Evolutionary conservation across 1,140 invertebrate genomes (phyloP).

Genomic region (Portunus trituberculatus): DNA sequence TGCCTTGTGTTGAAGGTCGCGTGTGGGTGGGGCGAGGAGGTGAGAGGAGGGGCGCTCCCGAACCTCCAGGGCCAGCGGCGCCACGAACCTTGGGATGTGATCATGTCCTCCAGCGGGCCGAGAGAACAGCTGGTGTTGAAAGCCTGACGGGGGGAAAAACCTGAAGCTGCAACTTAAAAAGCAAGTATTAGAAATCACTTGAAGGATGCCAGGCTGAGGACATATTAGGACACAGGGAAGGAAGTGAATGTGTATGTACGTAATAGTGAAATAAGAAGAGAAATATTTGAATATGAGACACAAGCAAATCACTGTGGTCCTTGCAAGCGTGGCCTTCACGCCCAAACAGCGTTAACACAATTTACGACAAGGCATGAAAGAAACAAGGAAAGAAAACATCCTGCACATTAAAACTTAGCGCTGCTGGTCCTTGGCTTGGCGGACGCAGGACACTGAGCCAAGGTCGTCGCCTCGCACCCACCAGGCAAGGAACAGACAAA

Average conservation of each 20-base stretch:
- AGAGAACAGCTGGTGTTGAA: neutral
- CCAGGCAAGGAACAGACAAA: neutral
- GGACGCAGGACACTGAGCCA: neutral
- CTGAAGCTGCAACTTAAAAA: neutral
- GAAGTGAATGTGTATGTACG: too few relatives aligned
- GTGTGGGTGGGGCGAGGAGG: neutral
- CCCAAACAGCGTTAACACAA: neutral
- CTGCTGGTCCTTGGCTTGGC: neutral
- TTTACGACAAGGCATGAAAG: conserved; percentile 10
- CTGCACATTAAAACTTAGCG: conserved; percentile 1
- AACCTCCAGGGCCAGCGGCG: neutral
- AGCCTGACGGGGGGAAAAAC: neutral
- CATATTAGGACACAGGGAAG: too few relatives aligned
- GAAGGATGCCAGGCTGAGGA: too few relatives aligned
- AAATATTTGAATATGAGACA: neutral
- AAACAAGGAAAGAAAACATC: conserved; percentile 23
- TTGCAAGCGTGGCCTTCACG: neutral
- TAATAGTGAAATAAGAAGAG: neutral
- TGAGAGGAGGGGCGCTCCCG: neutral
- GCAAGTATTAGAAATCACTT: neutral
- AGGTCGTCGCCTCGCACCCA: neutral
- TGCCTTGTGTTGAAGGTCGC: neutral
- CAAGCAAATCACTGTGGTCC: neutral
- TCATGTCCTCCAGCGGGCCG: neutral
- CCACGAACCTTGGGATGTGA: neutral